Conservation (phyloP, 2,113 vertebrate species). For the Tursiops truncatus region DNA sequence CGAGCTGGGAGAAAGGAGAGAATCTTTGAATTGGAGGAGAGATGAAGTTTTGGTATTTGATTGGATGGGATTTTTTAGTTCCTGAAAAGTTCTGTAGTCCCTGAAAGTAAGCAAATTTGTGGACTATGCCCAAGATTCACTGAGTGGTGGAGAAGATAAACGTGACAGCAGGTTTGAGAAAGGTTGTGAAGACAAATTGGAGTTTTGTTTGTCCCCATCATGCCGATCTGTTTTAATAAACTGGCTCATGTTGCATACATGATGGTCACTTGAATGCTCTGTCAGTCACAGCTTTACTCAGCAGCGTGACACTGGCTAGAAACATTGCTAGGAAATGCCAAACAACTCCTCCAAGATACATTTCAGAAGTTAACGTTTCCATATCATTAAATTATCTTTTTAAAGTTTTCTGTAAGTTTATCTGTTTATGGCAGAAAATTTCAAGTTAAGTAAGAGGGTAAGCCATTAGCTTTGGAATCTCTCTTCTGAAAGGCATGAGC, state of each 20-base stretch:
- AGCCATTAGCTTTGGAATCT: neutral
- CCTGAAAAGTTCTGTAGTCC: neutral
- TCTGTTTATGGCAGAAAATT: neutral
- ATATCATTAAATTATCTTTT: neutral
- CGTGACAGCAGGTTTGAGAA: neutral
- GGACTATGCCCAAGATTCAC: neutral
- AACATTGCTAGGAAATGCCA: neutral
- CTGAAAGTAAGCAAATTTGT: neutral
- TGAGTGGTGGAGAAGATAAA: neutral
- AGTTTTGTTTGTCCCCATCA: neutral
- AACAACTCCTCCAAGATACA: neutral
- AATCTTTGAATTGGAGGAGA: neutral
- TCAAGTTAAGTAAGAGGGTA: neutral
- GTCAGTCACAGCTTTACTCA: neutral
- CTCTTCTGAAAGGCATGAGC: neutral
- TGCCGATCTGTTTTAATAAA: neutral
- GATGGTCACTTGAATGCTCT: neutral
- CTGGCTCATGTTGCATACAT: neutral
- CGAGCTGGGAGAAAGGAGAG: neutral
- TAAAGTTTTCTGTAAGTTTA: neutral
- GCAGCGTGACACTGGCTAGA: neutral
- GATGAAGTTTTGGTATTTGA: neutral
- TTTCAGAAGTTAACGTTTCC: neutral
- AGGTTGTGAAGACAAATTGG: neutral
- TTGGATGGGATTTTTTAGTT: neutral